Base-by-base conservation (phyloP, 2,113 vertebrate genomes). In the Oryzias melastigma region DNA sequence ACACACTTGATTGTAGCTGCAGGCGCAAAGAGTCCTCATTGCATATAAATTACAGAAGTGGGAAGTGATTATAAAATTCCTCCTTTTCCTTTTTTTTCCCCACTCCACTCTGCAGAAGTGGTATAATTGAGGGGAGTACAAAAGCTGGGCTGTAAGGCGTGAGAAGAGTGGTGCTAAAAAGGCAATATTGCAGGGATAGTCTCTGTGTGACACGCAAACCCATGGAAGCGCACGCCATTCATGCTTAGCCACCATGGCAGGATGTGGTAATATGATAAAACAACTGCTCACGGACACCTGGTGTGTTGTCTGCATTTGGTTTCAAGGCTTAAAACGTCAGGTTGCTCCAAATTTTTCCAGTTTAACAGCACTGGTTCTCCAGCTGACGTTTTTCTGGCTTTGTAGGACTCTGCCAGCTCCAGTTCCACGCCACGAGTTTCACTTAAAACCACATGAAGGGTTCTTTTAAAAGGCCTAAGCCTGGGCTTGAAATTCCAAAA, bases 81-180 rank as follows among this genome's bases (percentile, higher is more conserved):
- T 44, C 76, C 84, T 89, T 72, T 85, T 86, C 73, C 81, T 81
- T 60, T 62, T 84, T 83, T 74, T 62, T 62, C 71, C 65, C 62
- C 68, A 68, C 71, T 85, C 80, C 62, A 47, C 88, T 92, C 81
- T 66, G 73, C 76, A 74, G 76, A 77, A 86, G 89, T 87, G 88
- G 75, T 72, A 86, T 94, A 94, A 95, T 92, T 92, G 91, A 88
- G 91, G 84, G 80, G 83, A 92, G 89, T 85, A 90, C 84, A 82
- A 89, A 88, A 89, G 89, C 80, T n/a, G 24, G 71, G 82, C 84
- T 75, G 70, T 59, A 73, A 69, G 77, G 44, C 54, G 56, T 55
- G 52, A 77, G 73, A 62, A 68, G 67, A 44, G 78, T 44, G 48
- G 68, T 62, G 71, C 59, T 80, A 71, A 74, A 76, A 73, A 78